Conservation (phyloP, 2,113 vertebrate genomes). For the Formicarius rufipectus region DNA sequence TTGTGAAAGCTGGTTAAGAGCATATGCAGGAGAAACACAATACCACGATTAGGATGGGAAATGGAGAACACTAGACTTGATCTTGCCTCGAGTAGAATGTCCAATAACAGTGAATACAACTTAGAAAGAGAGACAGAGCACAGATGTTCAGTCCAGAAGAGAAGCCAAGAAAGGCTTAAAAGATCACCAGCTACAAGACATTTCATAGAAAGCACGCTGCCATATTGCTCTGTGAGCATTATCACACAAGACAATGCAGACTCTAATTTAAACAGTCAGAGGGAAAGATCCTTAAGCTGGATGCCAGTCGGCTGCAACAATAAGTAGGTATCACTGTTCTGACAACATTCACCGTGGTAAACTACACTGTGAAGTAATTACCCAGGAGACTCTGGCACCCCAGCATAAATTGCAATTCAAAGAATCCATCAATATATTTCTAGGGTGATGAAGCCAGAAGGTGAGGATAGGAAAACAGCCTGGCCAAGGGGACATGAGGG, state of each 20-base stretch:
- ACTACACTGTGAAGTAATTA: not conserved
- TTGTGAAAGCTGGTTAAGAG: constrained; percentile 23
- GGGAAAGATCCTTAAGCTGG: constrained; percentile 26
- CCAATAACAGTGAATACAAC: not conserved
- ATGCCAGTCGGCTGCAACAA: constrained; percentile 16
- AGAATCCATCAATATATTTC: not conserved
- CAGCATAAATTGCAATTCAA: not conserved
- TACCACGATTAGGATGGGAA: not conserved
- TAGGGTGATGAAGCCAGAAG: not conserved
- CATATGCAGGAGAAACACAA: not conserved
- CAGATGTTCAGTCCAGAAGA: constrained; percentile 52
- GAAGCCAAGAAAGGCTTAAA: constrained; percentile 60
- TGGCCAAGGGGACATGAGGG: not conserved
- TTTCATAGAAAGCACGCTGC: constrained; percentile 22
- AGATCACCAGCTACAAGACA: constrained; percentile 29
- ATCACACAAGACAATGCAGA: constrained; percentile 32
- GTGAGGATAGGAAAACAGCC: not conserved
- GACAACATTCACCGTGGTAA: not conserved
- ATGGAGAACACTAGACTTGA: not conserved
- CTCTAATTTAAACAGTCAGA: constrained; percentile 51
- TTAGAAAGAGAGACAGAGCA: constrained; percentile 32
- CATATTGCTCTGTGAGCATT: constrained; percentile 24
- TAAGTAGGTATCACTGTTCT: not conserved
- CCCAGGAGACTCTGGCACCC: not conserved
- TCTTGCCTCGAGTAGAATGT: constrained; percentile 41